A percentile compares a stretch with the other conserved stretches of the same genome.
phyloP scores from a whole-genome alignment of 2,797 vertebrate species.

The Meda fulgida region DNA sequence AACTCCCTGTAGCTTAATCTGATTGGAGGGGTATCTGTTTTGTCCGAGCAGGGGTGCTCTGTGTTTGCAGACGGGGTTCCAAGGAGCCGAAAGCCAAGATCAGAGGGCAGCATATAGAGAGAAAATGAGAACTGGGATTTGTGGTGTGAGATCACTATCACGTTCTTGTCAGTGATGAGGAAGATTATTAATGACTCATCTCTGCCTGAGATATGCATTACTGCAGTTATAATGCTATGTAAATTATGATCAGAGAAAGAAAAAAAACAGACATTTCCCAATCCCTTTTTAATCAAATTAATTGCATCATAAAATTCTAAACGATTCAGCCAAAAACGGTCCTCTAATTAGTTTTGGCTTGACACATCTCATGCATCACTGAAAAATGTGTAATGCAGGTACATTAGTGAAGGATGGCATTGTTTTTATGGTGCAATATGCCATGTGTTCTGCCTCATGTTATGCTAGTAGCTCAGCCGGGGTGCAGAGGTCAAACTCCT shows the following conservation, averaged over 20 bases:
- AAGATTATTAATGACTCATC: constrained; percentile 26
- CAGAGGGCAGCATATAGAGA: constrained; percentile 44
- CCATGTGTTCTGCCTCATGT: constrained; percentile 63
- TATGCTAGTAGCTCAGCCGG: constrained; percentile 57
- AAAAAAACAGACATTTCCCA: not conserved
- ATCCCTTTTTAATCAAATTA: constrained; percentile 28
- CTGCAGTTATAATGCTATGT: constrained; percentile 8
- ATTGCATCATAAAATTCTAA: constrained; percentile 32
- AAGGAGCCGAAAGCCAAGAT: constrained; percentile 51
- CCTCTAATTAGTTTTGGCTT: constrained; percentile 30
- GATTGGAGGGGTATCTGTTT: constrained; percentile 65
- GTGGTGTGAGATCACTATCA: constrained; percentile 40
- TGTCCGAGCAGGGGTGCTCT: constrained; percentile 55
- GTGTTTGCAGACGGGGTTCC: constrained; percentile 61
- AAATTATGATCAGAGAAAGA: constrained; percentile 1
- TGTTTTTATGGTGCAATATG: constrained; percentile 38
- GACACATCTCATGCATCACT: constrained; percentile 27
- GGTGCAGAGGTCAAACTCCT: constrained; percentile 58
- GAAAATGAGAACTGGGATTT: constrained; percentile 47
- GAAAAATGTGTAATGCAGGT: constrained; percentile 18
- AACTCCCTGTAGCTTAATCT: constrained; percentile 68
- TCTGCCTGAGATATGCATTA: constrained; percentile 10
- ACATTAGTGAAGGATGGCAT: constrained; percentile 9
- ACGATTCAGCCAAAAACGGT: constrained; percentile 22
- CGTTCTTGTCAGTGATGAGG: constrained; percentile 20